Conservation (phyloP, 2,888 invertebrate species). For the Andrena chrysosceles region DNA sequence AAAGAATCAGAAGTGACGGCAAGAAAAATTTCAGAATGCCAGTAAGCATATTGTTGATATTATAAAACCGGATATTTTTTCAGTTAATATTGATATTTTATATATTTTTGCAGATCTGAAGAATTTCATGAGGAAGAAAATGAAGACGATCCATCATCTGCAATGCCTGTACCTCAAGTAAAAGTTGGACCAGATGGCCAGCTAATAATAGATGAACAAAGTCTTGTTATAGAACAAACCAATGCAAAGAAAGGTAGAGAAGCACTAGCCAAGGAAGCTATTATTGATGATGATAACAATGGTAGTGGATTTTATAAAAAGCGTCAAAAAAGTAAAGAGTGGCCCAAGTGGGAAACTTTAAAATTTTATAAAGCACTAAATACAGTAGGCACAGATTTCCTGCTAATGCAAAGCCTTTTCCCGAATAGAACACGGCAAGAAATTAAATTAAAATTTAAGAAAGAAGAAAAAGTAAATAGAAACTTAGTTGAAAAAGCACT, state of each 20-base stretch:
- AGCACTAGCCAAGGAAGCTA: conserved; percentile 88
- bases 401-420: conserved; percentile 94
- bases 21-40: conserved; percentile 65
- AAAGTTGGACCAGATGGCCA: conserved; percentile 95
- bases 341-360: conserved; percentile 93
- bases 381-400: conserved; percentile 96
- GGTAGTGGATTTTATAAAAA: conserved; percentile 89
- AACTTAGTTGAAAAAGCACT: conserved; percentile 91
- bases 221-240: conserved; percentile 92
- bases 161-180: conserved; percentile 92
- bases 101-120: conserved; percentile 51
- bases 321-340: conserved; percentile 89
- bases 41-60: conserved; percentile 73
- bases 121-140: conserved; percentile 65
- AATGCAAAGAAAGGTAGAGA: conserved; percentile 87
- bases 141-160: conserved; percentile 82
- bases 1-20: conserved; percentile 59
- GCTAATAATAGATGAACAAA: conserved; percentile 94
- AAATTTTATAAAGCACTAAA: conserved; percentile 96
- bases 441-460: conserved; percentile 96
- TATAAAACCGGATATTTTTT: not conserved
- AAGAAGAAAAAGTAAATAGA: conserved; percentile 93
- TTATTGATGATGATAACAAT: conserved; percentile 89
- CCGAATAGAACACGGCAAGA: conserved; percentile 92
- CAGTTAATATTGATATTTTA: not conserved